These are phyloP conservation scores for Pocota personata DNA, from an alignment of 2,888 invertebrate genomes.

Conservation along the genomic window DNA sequence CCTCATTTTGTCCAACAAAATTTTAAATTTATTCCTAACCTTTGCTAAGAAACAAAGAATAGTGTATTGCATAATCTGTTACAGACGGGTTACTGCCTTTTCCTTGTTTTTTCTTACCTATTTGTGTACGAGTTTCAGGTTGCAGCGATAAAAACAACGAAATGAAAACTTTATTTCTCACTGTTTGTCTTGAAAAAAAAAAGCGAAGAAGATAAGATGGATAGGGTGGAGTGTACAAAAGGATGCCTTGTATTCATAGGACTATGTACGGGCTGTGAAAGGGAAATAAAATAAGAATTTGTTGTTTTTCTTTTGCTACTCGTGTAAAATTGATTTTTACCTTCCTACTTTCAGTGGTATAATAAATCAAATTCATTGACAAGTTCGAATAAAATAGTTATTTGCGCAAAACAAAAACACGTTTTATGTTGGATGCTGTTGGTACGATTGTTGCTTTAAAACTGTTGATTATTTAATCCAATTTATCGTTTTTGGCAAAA, in stretches of 20 bases:
- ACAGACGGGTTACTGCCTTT: no score
- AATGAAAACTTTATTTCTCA: constrained; percentile 34
- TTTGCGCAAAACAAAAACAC: constrained; percentile 14
- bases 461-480: constrained; percentile 13
- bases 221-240: neutral
- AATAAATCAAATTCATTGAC: constrained; percentile 43
- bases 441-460: constrained; percentile 10
- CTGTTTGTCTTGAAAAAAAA: constrained; percentile 11
- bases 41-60: neutral
- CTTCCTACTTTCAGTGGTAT: constrained; percentile 7
- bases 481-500: neutral
- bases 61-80: neutral
- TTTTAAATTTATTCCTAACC: no score
- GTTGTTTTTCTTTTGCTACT: constrained; percentile 5
- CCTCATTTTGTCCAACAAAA: no score
- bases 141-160: constrained; percentile 37
- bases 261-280: neutral
- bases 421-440: neutral
- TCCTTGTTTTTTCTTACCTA: neutral
- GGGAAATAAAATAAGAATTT: neutral
- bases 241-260: constrained; percentile 10
- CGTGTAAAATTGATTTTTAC: constrained; percentile 43
- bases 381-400: constrained; percentile 26
- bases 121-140: neutral
- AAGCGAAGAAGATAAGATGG: neutral